These are phyloP conservation scores for Urocolius indicus DNA, from an alignment of 2,113 vertebrate species.

Conservation along the genomic window DNA sequence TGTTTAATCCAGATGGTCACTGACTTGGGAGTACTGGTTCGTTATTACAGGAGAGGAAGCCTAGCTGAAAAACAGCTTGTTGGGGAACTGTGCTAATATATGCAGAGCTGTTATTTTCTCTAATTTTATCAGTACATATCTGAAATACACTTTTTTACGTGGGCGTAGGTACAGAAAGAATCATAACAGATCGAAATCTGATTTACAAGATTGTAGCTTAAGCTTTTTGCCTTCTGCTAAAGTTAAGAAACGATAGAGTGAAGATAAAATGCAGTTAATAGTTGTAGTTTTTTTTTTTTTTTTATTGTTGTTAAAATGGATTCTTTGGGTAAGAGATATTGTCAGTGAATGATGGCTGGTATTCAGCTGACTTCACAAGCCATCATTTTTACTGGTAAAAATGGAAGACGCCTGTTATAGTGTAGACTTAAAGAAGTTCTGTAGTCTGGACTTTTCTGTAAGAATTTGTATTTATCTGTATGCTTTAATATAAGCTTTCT, in stretches of 20 bases:
- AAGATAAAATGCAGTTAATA: not conserved
- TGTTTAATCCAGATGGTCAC: not conserved
- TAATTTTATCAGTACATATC: not conserved
- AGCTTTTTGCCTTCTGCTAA: not conserved
- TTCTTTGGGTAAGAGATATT: not conserved
- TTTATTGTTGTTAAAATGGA: not conserved
- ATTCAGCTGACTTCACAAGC: not conserved
- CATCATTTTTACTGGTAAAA: not conserved
- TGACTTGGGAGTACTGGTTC: not conserved
- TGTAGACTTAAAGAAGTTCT: not conserved
- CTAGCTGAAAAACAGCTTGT: not conserved
- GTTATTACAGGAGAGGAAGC: not conserved
- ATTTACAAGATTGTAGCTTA: not conserved
- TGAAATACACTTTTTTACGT: not conserved
- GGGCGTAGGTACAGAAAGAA: not conserved
- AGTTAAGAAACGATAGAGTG: not conserved
- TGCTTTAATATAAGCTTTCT: not conserved
- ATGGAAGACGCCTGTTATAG: not conserved
- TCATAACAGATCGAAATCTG: not conserved
- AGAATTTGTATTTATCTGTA: not conserved
- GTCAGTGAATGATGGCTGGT: not conserved
- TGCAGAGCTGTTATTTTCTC: not conserved
- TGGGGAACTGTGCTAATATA: not conserved
- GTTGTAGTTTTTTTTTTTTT: not conserved
- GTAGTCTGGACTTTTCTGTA: not conserved